Base-by-base conservation (phyloP, 2,113 vertebrate genomes). In the Ceuthmochares aereus region DNA sequence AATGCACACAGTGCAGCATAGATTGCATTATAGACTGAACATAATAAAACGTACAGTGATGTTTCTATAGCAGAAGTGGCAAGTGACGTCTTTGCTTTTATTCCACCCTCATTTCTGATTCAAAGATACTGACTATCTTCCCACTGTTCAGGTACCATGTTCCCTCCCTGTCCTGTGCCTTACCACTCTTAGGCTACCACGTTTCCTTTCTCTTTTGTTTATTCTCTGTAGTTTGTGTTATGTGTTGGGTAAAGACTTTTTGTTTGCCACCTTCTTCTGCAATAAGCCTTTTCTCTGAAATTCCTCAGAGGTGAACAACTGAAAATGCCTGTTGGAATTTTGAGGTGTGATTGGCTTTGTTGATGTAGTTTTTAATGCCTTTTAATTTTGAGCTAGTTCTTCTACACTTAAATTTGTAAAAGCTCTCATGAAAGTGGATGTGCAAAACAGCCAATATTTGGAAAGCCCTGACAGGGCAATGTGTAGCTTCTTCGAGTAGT, bases 241-340 rank as follows among this genome's bases (percentile, higher is more conserved):
- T 4, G 10, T 42, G 12, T 30, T 36, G 29, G n/a, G 19, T 52
- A n/a, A 63, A 43, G 43, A 52, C 40, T 73, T 90, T n/a, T 68
- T 81, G 90, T 95, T 95, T 95, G 90, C 83, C 29, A 37, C 83
- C 25, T 93, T 93, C 55, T 87, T 93, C 55, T 87, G 51, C 55
- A 90, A 2, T 91, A 88, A 94, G 32, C 5, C 16, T 93, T 77
- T 79, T 52, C 62, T 74, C 18, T 93, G 90, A 68, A 93, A 74
- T 90, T 89, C 56, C 5, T 59, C 27, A 36, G 60, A 63, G 47
- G 70, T 95, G 94, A 95, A 72, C 94, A 95, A 90, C 69, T 84
- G 60, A 78, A 82, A 86, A 87, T 63, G 40, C 52, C 54, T 79
- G 0, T 62, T 83, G 67, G 68, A 80, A 36, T 62, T 81, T 36